phyloP scores from a whole-genome alignment of 2,113 vertebrate genomes.

The Tetrax tetrax region DNA sequence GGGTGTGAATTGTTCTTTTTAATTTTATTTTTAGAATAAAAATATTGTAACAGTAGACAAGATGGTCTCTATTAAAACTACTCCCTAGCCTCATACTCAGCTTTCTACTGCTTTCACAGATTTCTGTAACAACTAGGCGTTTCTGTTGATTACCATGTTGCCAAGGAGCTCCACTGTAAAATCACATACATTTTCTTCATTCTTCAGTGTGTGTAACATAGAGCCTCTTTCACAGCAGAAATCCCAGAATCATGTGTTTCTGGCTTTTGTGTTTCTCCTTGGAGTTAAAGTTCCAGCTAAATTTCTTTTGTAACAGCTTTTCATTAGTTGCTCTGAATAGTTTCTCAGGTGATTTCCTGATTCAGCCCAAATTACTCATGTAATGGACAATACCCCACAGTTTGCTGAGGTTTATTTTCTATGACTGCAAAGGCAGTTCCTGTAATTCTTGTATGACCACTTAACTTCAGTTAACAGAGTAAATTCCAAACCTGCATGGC shows the following conservation, averaged over 20 bases:
- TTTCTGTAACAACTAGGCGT: not conserved
- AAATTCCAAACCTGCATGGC: not conserved
- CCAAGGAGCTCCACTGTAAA: not conserved
- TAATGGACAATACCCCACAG: not conserved
- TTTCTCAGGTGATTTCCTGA: not conserved
- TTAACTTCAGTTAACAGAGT: not conserved
- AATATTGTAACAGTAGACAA: not conserved
- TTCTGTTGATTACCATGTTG: not conserved
- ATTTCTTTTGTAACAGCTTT: not conserved
- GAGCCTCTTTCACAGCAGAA: not conserved
- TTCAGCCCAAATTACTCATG: not conserved
- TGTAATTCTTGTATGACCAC: not conserved
- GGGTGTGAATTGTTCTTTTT: not conserved
- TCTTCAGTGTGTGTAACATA: not conserved
- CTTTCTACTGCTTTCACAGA: not conserved
- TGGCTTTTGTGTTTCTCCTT: not conserved
- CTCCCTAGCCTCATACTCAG: not conserved
- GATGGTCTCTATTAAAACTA: not conserved
- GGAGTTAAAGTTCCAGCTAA: not conserved
- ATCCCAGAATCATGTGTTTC: not conserved
- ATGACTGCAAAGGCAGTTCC: not conserved
- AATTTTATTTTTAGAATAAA: not conserved
- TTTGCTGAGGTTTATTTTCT: not conserved
- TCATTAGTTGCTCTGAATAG: not conserved
- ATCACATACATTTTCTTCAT: not conserved